Conservation (phyloP, 2,888 invertebrate genomes). For the Steinernema scapterisci region DNA sequence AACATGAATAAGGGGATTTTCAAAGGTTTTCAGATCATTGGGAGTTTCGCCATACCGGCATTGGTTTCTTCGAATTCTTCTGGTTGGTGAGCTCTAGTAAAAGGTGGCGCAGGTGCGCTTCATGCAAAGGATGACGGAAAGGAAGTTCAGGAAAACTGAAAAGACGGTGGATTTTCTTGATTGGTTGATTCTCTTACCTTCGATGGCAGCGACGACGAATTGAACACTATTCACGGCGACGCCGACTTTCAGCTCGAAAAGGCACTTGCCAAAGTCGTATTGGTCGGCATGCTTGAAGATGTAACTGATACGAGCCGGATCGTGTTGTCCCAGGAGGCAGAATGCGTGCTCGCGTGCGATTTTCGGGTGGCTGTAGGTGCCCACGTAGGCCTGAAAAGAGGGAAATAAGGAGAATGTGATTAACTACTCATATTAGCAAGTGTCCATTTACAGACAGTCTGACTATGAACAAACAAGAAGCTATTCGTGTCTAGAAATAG, state of each 20-base stretch:
- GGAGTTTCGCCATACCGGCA: not conserved
- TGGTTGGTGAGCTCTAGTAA: not conserved
- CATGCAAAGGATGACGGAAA: conserved; percentile 58
- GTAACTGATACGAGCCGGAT: conserved; percentile 60
- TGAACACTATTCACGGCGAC: conserved; percentile 65
- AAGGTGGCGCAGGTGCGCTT: conserved; percentile 52
- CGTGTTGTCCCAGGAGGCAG: conserved; percentile 64
- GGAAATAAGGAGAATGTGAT: no score
- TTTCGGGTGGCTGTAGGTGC: conserved; percentile 61
- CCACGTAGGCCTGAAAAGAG: conserved; percentile 39
- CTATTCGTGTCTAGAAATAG: no score
- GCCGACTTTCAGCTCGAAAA: conserved; percentile 53
- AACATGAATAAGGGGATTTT: not conserved
- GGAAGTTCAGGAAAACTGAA: conserved; percentile 57
- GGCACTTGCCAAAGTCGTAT: conserved; percentile 59
- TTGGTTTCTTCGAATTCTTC: not conserved
- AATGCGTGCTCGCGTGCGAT: conserved; percentile 58
- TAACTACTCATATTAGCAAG: not conserved
- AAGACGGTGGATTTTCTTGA: conserved; percentile 35
- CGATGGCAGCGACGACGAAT: conserved; percentile 57
- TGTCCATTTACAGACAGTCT: no score
- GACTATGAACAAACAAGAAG: no score
- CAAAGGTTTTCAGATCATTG: not conserved
- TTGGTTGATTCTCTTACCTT: conserved; percentile 41
- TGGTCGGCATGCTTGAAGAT: conserved; percentile 64